Base-by-base conservation (phyloP, 2,888 invertebrate species). In the Lomographa bimaculata region DNA sequence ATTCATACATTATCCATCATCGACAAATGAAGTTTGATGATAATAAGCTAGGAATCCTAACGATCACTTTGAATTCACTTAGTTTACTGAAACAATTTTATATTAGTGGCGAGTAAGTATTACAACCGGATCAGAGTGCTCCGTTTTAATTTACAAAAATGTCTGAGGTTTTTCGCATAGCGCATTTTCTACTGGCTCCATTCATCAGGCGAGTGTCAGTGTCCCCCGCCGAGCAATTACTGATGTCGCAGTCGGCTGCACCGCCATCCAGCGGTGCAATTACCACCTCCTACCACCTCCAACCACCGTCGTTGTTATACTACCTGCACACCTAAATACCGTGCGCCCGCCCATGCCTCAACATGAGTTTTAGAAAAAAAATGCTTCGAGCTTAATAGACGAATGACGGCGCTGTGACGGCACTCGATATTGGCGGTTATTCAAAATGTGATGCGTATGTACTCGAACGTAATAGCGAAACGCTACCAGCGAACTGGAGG, bases 161-260 rank as follows among this genome's bases (percentile, higher is more conserved):
- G 75, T 78, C 76, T 73, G 48, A 67, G 61, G 67, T 71, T 76
- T 79, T 81, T 76, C 69, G 62, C 59, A 70, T 64, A 63, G 69
- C 60, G 64, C 64, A 74, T 77, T 77, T 75, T 74, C 74, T 63
- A 60, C 66, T 60, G 63, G 71, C 55, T 74, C 81, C 79, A 83
- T 84, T 82, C 80, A 84, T 83, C 83, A 83, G 79, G 68, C 71
- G 63, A 68, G 69, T 76, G 81, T 75, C 81, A 71, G 68, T 76
- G 76, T 71, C 71, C 71, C 70, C 67, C 66, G 70, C 67, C 70
- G 70, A 76, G 78, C 82, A 85, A 85, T 85, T 84, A 84, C 79
- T 77, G 81, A 81, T 81, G 81, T 83, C 71, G 71, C 80, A 82
- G 71, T 73, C 71, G 64, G 66, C 64, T 80, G 79, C 76, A 64